Percentiles rank a stretch among this genome's conserved stretches.
These are phyloP conservation scores for Enteromius unitaeniatus DNA, from an alignment of 2,797 vertebrate species.

Conservation along the genomic window DNA sequence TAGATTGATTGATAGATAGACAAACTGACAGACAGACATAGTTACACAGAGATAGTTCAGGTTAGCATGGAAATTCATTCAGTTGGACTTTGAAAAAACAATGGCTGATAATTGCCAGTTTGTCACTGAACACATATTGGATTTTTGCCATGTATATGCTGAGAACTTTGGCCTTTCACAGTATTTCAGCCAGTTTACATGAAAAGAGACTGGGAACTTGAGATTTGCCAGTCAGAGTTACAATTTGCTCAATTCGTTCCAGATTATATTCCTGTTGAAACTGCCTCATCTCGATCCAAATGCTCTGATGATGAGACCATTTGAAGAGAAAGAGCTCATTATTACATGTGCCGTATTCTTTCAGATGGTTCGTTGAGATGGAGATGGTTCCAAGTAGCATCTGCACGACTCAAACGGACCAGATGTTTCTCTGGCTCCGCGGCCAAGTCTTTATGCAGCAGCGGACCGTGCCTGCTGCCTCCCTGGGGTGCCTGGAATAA, in stretches of 20 bases:
- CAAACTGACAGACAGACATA: too few species aligned
- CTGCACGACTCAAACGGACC: constrained; percentile 71
- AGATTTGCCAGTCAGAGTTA: constrained; percentile 5
- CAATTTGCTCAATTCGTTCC: constrained; percentile 29
- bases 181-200: constrained; percentile 15
- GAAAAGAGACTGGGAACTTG: constrained; percentile 15
- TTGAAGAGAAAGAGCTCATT: constrained; percentile 36
- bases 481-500: constrained; percentile 75
- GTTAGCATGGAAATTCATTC: not conserved
- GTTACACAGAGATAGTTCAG: too few species aligned
- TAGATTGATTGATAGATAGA: too few species aligned
- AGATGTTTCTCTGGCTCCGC: constrained; percentile 76
- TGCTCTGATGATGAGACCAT: constrained; percentile 25
- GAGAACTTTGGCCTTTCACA: constrained; percentile 13
- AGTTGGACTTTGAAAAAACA: not conserved
- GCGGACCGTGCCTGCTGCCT: constrained; percentile 65
- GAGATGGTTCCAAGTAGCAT: constrained; percentile 70
- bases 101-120: constrained; percentile 11
- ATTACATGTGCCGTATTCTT: constrained; percentile 41
- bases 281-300: constrained; percentile 35
- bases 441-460: constrained; percentile 74
- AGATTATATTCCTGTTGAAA: constrained; percentile 26
- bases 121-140: constrained; percentile 6
- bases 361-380: constrained; percentile 32
- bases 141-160: not conserved